A percentile compares a stretch with the other conserved stretches of the same genome.
Conservation (phyloP, 2,888 invertebrate genomes). For the Lepidochrysops patricia region DNA sequence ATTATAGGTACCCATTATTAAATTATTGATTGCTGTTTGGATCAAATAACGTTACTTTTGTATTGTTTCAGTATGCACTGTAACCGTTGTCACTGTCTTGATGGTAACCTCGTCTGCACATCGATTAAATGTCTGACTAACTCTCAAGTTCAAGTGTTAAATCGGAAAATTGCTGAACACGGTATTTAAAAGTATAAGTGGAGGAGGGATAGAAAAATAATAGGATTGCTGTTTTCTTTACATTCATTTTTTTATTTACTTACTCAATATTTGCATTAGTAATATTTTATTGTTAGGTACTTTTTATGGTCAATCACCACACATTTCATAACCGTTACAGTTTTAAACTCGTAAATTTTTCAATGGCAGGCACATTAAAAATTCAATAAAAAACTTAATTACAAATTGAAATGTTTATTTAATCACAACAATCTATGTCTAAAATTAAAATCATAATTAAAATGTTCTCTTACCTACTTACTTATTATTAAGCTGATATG, state of each 20-base stretch:
- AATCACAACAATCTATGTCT: slow-evolving; percentile 29
- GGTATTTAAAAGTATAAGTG: slow-evolving; percentile 24
- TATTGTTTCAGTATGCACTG: slow-evolving; percentile 39
- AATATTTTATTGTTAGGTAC: no score
- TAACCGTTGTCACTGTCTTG: slow-evolving; percentile 54
- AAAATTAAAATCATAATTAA: slow-evolving; percentile 32
- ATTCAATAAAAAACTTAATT: slow-evolving; percentile 28
- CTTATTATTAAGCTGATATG: slow-evolving; percentile 37
- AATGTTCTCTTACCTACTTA: slow-evolving; percentile 24
- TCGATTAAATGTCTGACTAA: slow-evolving; percentile 49
- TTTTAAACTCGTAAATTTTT: neutral
- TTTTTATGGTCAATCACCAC: no score
- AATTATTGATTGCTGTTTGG: no score
- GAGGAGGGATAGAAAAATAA: slow-evolving; percentile 29
- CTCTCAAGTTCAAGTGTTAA: slow-evolving; percentile 33
- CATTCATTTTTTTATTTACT: no score
- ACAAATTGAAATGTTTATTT: slow-evolving; percentile 31
- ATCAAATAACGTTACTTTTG: neutral
- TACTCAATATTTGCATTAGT: no score
- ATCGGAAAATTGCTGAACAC: slow-evolving; percentile 9
- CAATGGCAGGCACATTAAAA: slow-evolving; percentile 7
- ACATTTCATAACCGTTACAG: neutral
- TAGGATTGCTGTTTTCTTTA: no score
- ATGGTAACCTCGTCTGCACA: slow-evolving; percentile 45
- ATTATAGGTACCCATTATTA: no score